phyloP scores from a whole-genome alignment of 1,140 invertebrate genomes.

The Diachasma alloeum region DNA sequence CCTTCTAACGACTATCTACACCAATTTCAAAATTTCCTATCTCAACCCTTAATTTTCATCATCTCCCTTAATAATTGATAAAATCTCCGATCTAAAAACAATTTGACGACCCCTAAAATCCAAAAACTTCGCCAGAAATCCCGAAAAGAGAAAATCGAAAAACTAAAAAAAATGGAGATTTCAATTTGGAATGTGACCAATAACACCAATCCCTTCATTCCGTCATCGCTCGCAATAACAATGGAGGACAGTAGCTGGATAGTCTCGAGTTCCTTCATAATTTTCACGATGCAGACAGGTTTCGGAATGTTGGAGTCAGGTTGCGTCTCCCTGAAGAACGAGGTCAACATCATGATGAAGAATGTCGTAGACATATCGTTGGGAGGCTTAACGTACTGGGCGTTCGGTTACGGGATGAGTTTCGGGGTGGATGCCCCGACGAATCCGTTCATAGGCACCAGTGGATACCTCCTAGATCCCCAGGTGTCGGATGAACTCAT shows the following conservation, averaged over 20 bases:
- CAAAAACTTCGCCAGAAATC: too few species aligned
- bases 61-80: too few species aligned
- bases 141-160: too few species aligned
- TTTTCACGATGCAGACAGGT: constrained; percentile 98
- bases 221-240: constrained; percentile 65
- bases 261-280: constrained; percentile 91
- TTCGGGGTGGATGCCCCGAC: constrained; percentile 78
- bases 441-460: constrained; percentile 79
- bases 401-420: constrained; percentile 92
- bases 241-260: constrained; percentile 93
- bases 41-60: too few species aligned
- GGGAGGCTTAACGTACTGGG: constrained; percentile 93
- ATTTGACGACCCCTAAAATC: too few species aligned
- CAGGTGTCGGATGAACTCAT: constrained; percentile 72
- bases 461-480: constrained; percentile 75
- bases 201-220: constrained; percentile 33
- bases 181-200: background rate
- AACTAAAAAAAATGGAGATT: background rate
- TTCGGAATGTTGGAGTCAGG: constrained; percentile 93
- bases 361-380: constrained; percentile 92
- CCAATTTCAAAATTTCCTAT: too few species aligned
- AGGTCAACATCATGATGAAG: constrained; percentile 98
- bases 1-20: too few species aligned
- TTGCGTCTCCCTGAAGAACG: constrained; percentile 91
- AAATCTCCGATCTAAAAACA: too few species aligned